Conservation (phyloP, 1,140 invertebrate species). For the Lepidurus couesii region DNA sequence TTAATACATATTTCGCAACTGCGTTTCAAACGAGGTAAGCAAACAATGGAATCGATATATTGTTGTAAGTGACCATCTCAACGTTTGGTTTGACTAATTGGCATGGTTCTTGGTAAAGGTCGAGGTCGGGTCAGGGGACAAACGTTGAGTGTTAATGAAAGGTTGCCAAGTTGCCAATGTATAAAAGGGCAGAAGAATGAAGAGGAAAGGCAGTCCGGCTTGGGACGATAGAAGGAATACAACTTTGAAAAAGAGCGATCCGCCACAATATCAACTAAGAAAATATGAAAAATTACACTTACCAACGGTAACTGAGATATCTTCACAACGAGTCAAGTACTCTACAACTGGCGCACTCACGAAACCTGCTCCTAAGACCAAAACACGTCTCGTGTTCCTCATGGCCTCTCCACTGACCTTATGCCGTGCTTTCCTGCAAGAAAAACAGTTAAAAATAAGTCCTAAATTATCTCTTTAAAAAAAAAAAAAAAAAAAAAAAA, state of each 20-base stretch:
- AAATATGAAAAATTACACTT: constrained; percentile 26
- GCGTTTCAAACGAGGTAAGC: no score
- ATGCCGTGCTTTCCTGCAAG: constrained; percentile 28
- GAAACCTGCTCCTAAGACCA: constrained; percentile 91
- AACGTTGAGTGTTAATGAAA: no score
- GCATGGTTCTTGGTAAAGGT: no score
- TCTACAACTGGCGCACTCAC: constrained; percentile 90
- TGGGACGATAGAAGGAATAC: no score
- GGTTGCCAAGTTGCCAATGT: no score
- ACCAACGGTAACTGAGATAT: constrained; percentile 75
- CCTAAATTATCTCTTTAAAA: constrained; percentile 22
- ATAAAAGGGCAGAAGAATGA: no score
- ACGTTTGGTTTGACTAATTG: no score
- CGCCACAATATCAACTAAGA: background rate
- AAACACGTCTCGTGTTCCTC: constrained; percentile 51
- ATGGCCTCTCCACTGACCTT: constrained; percentile 31
- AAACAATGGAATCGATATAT: no score
- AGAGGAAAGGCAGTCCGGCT: no score
- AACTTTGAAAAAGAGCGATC: no score
- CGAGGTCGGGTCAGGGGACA: no score
- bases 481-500: constrained; percentile 22
- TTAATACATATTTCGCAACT: background rate
- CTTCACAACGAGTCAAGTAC: constrained; percentile 76
- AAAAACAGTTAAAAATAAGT: background rate
- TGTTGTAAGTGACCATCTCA: no score